A percentile compares a stretch with the other conserved stretches of the same genome.
Conservation (phyloP, 2,797 vertebrate genomes). For the Microcaecilia unicolor region DNA sequence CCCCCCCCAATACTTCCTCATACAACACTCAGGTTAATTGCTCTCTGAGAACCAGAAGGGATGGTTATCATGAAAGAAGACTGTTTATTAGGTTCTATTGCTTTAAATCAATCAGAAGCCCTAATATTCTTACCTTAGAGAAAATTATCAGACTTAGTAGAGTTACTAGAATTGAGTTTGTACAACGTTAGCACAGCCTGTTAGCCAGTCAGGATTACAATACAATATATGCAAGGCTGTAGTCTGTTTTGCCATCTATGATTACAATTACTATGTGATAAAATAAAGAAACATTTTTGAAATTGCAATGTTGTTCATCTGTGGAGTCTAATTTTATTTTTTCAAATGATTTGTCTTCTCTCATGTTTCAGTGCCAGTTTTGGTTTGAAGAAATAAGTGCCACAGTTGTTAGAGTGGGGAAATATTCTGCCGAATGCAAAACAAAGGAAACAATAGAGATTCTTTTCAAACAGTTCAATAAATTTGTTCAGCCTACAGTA, state of each 20-base stretch:
- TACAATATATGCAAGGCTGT: background rate
- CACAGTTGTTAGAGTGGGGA: conserved; percentile 75
- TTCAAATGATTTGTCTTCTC: conserved; percentile 1
- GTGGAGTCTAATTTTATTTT: background rate
- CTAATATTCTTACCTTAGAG: no score
- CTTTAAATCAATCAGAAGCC: no score
- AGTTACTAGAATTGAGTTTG: no score
- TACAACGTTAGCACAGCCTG: background rate
- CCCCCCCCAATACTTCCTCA: no score
- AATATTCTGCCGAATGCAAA: conserved; percentile 72
- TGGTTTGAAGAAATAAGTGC: conserved; percentile 82
- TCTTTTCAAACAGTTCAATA: conserved; percentile 80
- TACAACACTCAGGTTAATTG: no score
- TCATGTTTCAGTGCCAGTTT: conserved; percentile 65
- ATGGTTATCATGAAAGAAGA: no score
- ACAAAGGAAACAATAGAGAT: conserved; percentile 68
- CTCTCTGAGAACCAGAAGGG: no score
- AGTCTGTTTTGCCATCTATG: no score
- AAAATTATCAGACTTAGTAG: no score
- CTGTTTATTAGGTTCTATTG: no score
- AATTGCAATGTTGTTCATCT: background rate
- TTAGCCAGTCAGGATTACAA: background rate
- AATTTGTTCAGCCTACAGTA: conserved; percentile 71
- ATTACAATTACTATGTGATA: no score
- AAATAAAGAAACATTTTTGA: background rate